phyloP scores from a whole-genome alignment of 2,797 vertebrate species.

The Enteromius trimaculatus region DNA sequence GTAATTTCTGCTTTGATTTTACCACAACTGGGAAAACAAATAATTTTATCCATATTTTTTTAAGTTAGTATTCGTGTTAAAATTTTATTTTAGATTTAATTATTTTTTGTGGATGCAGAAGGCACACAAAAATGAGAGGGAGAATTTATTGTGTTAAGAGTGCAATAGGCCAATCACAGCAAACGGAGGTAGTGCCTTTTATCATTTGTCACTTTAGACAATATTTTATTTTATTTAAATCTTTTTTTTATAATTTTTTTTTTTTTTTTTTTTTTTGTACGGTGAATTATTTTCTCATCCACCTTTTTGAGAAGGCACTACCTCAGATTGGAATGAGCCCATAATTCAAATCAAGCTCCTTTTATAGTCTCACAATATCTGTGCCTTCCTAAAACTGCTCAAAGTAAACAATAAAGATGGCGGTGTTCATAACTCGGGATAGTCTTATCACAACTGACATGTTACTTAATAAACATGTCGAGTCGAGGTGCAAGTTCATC shows the following conservation, averaged over 20 bases:
- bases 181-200: neutral
- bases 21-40: too few relatives aligned
- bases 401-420: neutral
- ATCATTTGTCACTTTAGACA: neutral
- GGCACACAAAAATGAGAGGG: too few relatives aligned
- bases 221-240: too few relatives aligned
- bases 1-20: too few relatives aligned
- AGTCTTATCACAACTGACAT: constrained; percentile 7
- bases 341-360: neutral
- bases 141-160: too few relatives aligned
- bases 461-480: constrained; percentile 24
- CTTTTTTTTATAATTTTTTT: neutral
- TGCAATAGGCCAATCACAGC: too few relatives aligned
- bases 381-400: neutral
- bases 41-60: neutral
- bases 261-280: neutral
- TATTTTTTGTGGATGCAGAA: too few relatives aligned
- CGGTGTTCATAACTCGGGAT: neutral
- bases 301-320: neutral
- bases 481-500: constrained; percentile 12
- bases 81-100: too few relatives aligned
- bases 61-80: too few relatives aligned
- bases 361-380: too few relatives aligned
- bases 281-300: neutral
- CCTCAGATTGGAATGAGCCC: neutral